Evolutionary conservation across 2,113 vertebrate species (phyloP).

Genomic region (Formicarius rufipectus): DNA sequence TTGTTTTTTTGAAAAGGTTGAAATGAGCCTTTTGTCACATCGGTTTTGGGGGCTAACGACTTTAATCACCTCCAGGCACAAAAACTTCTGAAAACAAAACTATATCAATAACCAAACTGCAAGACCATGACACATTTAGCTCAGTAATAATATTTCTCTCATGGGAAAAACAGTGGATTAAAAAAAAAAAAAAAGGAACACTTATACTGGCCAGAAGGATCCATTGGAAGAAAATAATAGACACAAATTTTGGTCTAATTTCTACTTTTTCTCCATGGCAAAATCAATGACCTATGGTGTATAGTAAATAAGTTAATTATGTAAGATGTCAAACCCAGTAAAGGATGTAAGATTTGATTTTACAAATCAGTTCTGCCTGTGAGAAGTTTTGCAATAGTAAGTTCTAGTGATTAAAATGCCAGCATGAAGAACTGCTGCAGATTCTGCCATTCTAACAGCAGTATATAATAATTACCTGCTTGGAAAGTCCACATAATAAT

Average conservation of each 20-base stretch:
- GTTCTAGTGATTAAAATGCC: conserved; percentile 70
- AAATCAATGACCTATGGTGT: conserved; percentile 56
- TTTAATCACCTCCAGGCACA: background rate
- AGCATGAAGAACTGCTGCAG: conserved; percentile 49
- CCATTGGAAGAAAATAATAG: conserved; percentile 44
- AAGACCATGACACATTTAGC: background rate
- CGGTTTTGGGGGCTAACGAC: background rate
- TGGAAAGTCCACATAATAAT: conserved; percentile 8
- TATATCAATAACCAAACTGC: background rate
- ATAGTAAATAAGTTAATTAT: conserved; percentile 70
- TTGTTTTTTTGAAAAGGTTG: background rate
- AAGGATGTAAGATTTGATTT: conserved; percentile 60
- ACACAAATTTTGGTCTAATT: conserved; percentile 15
- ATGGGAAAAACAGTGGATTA: background rate
- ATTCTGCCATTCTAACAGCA: conserved; percentile 28
- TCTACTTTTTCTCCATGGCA: background rate
- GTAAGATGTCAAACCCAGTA: conserved; percentile 33
- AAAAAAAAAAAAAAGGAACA: background rate
- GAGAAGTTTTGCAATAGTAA: conserved; percentile 50
- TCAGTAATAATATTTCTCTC: conserved; percentile 12
- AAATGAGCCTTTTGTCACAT: background rate
- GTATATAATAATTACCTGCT: conserved; percentile 43
- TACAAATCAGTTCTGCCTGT: conserved; percentile 62
- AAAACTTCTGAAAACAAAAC: conserved; percentile 24
- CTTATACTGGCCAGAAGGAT: conserved; percentile 1